Evolutionary conservation across 2,888 invertebrate species (phyloP).

Genomic region (Cataglyphis livida): DNA sequence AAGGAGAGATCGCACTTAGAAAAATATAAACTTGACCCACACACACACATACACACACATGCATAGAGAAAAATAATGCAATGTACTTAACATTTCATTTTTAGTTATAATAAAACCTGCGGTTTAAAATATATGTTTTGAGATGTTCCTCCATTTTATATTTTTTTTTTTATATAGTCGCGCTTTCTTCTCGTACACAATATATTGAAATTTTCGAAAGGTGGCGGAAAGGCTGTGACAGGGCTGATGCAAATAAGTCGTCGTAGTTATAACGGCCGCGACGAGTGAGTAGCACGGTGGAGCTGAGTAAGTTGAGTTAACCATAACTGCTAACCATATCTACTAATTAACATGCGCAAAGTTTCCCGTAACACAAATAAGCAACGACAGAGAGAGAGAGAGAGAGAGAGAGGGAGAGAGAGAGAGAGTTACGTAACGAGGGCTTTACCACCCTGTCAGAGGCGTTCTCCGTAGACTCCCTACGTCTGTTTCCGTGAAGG

Average conservation of each 20-base stretch:
- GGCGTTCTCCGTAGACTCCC: slow-evolving; percentile 40
- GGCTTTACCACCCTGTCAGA: slow-evolving; percentile 65
- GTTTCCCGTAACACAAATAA: slow-evolving; percentile 73
- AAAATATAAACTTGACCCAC: slow-evolving; percentile 57
- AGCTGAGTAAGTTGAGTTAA: slow-evolving; percentile 64
- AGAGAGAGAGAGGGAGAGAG: slow-evolving; percentile 3
- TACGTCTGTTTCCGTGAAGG: slow-evolving; percentile 26
- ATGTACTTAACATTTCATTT: not conserved
- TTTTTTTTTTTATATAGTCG: no score
- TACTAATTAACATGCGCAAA: slow-evolving; percentile 73
- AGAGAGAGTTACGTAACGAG: slow-evolving; percentile 67
- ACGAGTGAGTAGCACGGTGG: slow-evolving; percentile 29
- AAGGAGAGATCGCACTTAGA: slow-evolving; percentile 18
- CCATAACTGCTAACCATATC: slow-evolving; percentile 73
- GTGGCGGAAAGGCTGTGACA: not conserved
- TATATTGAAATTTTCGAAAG: slow-evolving; percentile 25
- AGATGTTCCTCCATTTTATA: not conserved
- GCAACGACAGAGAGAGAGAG: slow-evolving; percentile 55
- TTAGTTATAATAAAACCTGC: not conserved
- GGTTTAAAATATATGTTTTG: not conserved
- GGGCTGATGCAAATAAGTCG: slow-evolving; percentile 44
- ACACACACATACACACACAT: not conserved
- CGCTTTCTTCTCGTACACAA: not conserved
- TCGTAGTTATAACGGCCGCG: slow-evolving; percentile 42
- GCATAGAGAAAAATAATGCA: not conserved